Percentiles rank a stretch among this genome's conserved stretches.
These are phyloP conservation scores for Leuciscus idus DNA, from an alignment of 2,113 vertebrate genomes.

Conservation along the genomic window DNA sequence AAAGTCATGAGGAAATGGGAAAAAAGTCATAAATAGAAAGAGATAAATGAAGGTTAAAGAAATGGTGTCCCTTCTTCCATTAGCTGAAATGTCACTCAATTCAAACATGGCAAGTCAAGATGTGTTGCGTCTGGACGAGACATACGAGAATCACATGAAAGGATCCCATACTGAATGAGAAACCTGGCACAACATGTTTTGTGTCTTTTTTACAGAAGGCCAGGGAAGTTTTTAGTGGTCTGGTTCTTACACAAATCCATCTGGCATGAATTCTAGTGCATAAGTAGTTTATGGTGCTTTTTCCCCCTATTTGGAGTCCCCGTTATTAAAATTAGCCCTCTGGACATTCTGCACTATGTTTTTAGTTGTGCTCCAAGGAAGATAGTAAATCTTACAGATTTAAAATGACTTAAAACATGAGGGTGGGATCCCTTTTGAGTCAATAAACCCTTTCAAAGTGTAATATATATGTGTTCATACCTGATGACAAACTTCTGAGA, in stretches of 20 bases:
- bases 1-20: not conserved
- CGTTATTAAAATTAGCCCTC: not conserved
- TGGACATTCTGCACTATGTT: not conserved
- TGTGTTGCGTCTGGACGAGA: not conserved
- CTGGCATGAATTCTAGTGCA: not conserved
- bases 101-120: not conserved
- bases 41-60: not conserved
- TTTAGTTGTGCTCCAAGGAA: not conserved
- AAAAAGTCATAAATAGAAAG: not conserved
- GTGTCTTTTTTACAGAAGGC: no score
- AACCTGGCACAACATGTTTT: not conserved
- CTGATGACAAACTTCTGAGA: slow-evolving; percentile 77
- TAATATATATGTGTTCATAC: not conserved
- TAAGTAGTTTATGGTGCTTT: not conserved
- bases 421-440: not conserved
- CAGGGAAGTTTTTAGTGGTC: not conserved
- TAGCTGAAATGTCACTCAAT: not conserved
- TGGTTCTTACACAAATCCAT: not conserved
- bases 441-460: not conserved
- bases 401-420: not conserved
- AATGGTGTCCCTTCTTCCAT: not conserved
- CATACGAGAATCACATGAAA: not conserved
- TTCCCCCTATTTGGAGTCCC: not conserved
- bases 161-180: not conserved
- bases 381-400: not conserved